These are phyloP conservation scores for Helarctos malayanus DNA, from an alignment of 2,797 vertebrate genomes.

Conservation along the genomic window DNA sequence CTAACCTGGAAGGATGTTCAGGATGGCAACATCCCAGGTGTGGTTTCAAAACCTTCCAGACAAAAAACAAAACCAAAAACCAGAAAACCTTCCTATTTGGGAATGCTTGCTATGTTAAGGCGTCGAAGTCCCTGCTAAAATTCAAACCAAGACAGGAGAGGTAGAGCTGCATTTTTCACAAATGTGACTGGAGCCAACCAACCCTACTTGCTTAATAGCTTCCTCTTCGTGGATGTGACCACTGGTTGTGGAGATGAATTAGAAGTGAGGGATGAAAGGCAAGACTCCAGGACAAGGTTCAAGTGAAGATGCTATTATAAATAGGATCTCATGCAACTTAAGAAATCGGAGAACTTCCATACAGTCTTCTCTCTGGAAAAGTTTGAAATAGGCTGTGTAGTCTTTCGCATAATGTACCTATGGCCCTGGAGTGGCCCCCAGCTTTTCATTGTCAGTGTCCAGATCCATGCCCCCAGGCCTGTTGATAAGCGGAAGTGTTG, in stretches of 20 bases:
- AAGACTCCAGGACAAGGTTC: not conserved
- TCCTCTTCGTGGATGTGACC: not conserved
- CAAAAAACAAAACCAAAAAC: not conserved
- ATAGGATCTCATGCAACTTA: not conserved
- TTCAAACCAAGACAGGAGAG: not conserved
- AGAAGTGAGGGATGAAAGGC: slow-evolving; percentile 14
- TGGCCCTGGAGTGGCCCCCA: not conserved
- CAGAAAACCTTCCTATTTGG: not conserved
- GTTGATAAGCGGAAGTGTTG: not conserved
- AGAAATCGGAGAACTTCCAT: slow-evolving; percentile 27
- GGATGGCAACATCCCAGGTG: not conserved
- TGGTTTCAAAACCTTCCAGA: slow-evolving; percentile 43
- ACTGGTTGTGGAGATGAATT: not conserved
- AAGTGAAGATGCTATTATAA: not conserved
- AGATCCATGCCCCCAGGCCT: not conserved
- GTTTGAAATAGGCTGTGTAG: not conserved
- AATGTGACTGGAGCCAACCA: not conserved
- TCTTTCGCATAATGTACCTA: not conserved
- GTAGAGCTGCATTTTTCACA: not conserved
- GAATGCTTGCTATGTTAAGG: slow-evolving; percentile 11
- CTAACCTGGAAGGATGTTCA: not conserved
- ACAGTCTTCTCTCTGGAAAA: not conserved
- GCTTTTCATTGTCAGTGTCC: slow-evolving; percentile 13
- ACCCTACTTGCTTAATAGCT: not conserved
- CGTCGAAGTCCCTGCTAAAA: slow-evolving; percentile 4